Base-by-base conservation (phyloP, 1,140 invertebrate genomes). In the Trichoplusia ni region DNA sequence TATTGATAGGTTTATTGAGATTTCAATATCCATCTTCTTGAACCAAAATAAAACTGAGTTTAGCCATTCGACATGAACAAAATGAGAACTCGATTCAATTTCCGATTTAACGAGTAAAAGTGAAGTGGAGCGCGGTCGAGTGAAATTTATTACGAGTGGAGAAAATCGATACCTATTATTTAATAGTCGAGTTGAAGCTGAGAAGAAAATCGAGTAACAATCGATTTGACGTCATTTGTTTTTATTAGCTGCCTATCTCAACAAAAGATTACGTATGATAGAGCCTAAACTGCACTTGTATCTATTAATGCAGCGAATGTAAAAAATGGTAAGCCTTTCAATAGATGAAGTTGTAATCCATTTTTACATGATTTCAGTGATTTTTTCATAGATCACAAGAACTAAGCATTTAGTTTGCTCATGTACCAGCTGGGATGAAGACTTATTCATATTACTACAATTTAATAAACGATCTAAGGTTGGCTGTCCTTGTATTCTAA, bases 11-110 rank as follows among this genome's bases (percentile, higher is more conserved):
- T 8, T n/a, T 11, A 1, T n/a, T 3, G 6, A 37, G 16, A 14
- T 37, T 37, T 37, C 11, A 37, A 14, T 37, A 37, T 2, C 9
- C 3, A 11, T 14, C 21, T 42, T 16, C 6, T 31, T 6, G 2
- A n/a, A 1, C 18, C 11, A 9, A 27, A 46, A 44, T 33, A 37
- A 51, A 18, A 64, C 65, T 54, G 59, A 54, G 59, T 70, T 69
- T 35, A 16, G 37, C 47, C 33, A 56, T 46, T 53, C 59, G 18
- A 53, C 46, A 38, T 40, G 29, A 66, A 42, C 46, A 66, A 75
- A 64, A 62, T 14, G 49, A 35, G 60, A 42, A 25, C 42, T 35
- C 58, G 64, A 72, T 71, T 71, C 70, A 79, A 75, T 79, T 79
- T 79, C 46, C 62, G 40, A 58, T 79, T 64, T 63, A 59, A 47